A percentile compares a stretch with the other conserved stretches of the same genome.
Evolutionary conservation across 2,113 vertebrate species (phyloP).

Genomic region (Pedetes capensis): DNA sequence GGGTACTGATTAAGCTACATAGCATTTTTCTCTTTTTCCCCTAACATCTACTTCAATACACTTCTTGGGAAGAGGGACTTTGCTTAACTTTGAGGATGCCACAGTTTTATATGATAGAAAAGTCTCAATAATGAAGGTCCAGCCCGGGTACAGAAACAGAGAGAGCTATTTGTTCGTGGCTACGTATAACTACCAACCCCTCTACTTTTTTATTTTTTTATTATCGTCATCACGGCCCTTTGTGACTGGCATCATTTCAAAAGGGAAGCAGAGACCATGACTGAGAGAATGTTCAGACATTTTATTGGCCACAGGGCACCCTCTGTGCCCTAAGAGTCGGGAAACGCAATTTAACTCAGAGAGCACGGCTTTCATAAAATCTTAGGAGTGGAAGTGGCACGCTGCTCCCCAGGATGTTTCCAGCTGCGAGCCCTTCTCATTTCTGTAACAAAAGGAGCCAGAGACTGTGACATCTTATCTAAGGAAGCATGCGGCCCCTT

Average conservation of each 20-base stretch:
- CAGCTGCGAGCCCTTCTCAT: background rate
- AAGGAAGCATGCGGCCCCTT: background rate
- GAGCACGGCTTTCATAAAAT: slow-evolving; percentile 31
- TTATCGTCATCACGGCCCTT: background rate
- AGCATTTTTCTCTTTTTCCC: background rate
- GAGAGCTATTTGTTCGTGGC: background rate
- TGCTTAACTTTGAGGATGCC: background rate
- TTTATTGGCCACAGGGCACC: slow-evolving; percentile 19
- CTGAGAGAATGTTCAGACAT: slow-evolving; percentile 30
- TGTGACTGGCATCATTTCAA: slow-evolving; percentile 30
- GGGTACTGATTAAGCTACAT: background rate
- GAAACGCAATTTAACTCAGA: slow-evolving; percentile 43
- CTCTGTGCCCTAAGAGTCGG: slow-evolving; percentile 27
- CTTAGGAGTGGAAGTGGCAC: background rate
- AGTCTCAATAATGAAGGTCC: slow-evolving; percentile 29
- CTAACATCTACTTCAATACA: background rate
- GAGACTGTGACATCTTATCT: background rate
- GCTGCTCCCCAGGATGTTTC: background rate
- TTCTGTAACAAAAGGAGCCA: background rate
- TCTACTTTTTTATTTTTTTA: slow-evolving; percentile 40
- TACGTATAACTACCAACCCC: background rate
- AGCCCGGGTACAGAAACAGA: background rate
- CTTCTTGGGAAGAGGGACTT: background rate
- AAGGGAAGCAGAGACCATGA: slow-evolving; percentile 44
- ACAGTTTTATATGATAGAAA: background rate